Conservation (phyloP, 2,113 vertebrate genomes). For the Columba livia region DNA sequence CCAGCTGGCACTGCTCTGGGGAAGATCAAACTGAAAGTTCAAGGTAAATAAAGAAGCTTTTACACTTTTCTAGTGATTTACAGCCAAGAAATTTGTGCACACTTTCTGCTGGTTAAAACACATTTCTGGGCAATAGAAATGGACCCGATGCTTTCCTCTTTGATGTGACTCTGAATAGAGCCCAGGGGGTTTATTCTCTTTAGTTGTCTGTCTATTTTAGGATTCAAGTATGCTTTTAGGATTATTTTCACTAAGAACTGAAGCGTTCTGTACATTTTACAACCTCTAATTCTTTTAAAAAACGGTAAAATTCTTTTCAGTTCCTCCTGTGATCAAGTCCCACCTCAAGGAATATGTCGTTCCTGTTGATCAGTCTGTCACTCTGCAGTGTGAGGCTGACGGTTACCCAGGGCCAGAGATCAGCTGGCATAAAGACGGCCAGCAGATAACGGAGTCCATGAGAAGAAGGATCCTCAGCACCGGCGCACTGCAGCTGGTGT, state of each 20-base stretch:
- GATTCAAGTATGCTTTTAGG: background rate
- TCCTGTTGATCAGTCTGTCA: constrained; percentile 85
- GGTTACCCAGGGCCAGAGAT: constrained; percentile 85
- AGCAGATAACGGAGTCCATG: constrained; percentile 77
- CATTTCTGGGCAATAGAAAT: background rate
- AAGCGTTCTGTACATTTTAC: background rate
- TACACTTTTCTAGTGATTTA: background rate
- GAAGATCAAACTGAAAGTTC: constrained; percentile 93
- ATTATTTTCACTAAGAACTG: background rate
- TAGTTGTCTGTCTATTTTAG: background rate
- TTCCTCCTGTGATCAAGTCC: constrained; percentile 86
- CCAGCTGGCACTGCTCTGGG: constrained; percentile 91
- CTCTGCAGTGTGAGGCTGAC: constrained; percentile 82
- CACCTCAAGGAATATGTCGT: constrained; percentile 72
- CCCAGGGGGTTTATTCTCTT: background rate
- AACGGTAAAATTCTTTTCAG: constrained; percentile 65
- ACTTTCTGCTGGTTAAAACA: background rate
- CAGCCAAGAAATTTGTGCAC: background rate
- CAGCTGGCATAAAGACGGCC: constrained; percentile 88
- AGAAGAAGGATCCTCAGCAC: constrained; percentile 81
- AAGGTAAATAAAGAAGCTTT: constrained; percentile 80
- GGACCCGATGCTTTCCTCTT: background rate
- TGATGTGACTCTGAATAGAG: background rate
- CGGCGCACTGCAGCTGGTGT: constrained; percentile 88
- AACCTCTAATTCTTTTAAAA: background rate